Percentiles rank a stretch among this genome's conserved stretches.
Conservation (phyloP, 2,113 vertebrate species). For the Lepisosteus osseus region DNA sequence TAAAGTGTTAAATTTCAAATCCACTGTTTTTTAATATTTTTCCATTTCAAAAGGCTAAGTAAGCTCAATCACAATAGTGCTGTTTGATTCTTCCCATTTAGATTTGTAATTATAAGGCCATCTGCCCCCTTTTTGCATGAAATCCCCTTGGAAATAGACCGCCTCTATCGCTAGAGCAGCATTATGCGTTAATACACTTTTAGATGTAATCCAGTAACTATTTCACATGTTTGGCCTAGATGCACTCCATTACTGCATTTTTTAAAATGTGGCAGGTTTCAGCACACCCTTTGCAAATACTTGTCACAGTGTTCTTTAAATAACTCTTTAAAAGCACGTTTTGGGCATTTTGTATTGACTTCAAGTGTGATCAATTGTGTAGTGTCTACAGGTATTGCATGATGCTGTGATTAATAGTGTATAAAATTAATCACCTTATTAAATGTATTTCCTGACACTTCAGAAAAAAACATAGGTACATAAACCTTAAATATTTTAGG, state of each 20-base stretch:
- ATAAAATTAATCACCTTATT: neutral
- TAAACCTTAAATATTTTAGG: neutral
- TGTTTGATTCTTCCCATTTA: too few species aligned
- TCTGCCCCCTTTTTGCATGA: too few species aligned
- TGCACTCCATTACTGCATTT: neutral
- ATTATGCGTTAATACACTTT: too few species aligned
- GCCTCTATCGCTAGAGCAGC: too few species aligned
- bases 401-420: neutral
- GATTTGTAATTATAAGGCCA: too few species aligned
- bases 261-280: neutral
- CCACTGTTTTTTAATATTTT: too few species aligned
- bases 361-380: neutral
- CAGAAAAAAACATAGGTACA: too few species aligned
- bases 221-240: neutral
- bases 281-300: neutral
- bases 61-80: too few species aligned
- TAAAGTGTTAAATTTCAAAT: too few species aligned
- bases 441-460: neutral
- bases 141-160: too few species aligned
- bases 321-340: slow-evolving; percentile 8
- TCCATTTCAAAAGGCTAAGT: too few species aligned
- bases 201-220: neutral
- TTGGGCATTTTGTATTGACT: slow-evolving; percentile 1
- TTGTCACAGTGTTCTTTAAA: slow-evolving; percentile 18
- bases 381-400: neutral